phyloP scores from a whole-genome alignment of 2,888 invertebrate genomes.

The Stenotaenia linearis region DNA sequence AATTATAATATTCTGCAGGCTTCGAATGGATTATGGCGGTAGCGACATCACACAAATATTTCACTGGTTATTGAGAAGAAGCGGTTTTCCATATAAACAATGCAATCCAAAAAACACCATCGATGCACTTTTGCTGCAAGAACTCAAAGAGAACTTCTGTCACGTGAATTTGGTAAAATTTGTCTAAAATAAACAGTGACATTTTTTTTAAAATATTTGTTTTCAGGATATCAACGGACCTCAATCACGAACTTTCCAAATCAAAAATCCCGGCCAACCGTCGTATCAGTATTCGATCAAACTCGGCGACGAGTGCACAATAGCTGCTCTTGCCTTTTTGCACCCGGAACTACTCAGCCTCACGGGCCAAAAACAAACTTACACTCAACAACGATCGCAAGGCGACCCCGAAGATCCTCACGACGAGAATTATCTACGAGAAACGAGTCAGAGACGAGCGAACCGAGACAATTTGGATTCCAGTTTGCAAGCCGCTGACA shows the following conservation, averaged over 20 bases:
- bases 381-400: conserved; percentile 55
- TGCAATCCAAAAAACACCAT: conserved; percentile 67
- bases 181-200: not conserved
- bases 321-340: conserved; percentile 82
- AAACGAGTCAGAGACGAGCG: conserved; percentile 62
- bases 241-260: conserved; percentile 51
- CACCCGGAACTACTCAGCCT: conserved; percentile 78
- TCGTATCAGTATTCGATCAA: conserved; percentile 48
- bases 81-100: conserved; percentile 80
- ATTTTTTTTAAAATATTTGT: not conserved
- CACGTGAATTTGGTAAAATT: conserved; percentile 68
- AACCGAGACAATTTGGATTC: conserved; percentile 58
- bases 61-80: conserved; percentile 79
- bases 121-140: conserved; percentile 70
- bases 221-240: conserved; percentile 73
- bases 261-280: conserved; percentile 44
- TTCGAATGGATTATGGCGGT: conserved; percentile 73
- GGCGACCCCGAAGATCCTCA: conserved; percentile 90
- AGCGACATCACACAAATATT: conserved; percentile 86
- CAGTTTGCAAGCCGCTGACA: conserved; percentile 36
- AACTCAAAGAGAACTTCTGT: conserved; percentile 81
- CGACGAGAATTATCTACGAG: conserved; percentile 83
- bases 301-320: conserved; percentile 86
- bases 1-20: conserved; percentile 39
- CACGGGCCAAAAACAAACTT: conserved; percentile 61